Base-by-base conservation (phyloP, 2,797 vertebrate genomes). In the Pterois miles region DNA sequence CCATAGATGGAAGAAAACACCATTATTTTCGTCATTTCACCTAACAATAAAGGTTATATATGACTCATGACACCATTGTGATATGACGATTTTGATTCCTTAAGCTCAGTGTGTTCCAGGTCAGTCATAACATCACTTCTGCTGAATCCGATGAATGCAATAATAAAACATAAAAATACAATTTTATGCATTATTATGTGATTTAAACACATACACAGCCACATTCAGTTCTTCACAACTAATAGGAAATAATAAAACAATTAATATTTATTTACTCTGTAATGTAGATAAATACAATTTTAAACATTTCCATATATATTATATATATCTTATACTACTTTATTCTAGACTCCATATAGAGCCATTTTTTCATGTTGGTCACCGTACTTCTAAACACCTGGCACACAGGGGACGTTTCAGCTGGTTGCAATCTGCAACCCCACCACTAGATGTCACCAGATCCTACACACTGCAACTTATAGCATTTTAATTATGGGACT, bases 1-100 rank as follows among this genome's bases (percentile, higher is more conserved):
- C 60, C 27, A 31, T 23, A 43, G 31, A 69, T 57, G 27, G 59
- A 80, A 27, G 68, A 82, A 86, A 89, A 82, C 46, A 82, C 25
- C 20, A 63, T 74, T 81, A 67, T 86, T 80, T 71, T 59, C 29
- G 83, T 78, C 7, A 74, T 74, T 81, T 75, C 3, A 0, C 40
- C 16, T 6, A 73, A 82, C 79, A 84, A 80, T 81, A 77, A 88
- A 84, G 65, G 77, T 64, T 69, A 65, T 74, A 54, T 46, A 66
- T 78, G 71, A 71, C 65, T 86, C 88, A 74, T 43, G 76, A 75
- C 65, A 73, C 31, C 46, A 70, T 80, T 63, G 59, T 40, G n/a
- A 34, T 5, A 6, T 29, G 12, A 71, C 70, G 43, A 66, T 79
- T 79, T 76, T 0, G 0, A 71, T 73, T 78, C 27, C 27, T 33